Percentiles rank a stretch among this genome's conserved stretches.
Evolutionary conservation across 2,113 vertebrate genomes (phyloP).

Genomic region (Notarius quadriscutis): DNA sequence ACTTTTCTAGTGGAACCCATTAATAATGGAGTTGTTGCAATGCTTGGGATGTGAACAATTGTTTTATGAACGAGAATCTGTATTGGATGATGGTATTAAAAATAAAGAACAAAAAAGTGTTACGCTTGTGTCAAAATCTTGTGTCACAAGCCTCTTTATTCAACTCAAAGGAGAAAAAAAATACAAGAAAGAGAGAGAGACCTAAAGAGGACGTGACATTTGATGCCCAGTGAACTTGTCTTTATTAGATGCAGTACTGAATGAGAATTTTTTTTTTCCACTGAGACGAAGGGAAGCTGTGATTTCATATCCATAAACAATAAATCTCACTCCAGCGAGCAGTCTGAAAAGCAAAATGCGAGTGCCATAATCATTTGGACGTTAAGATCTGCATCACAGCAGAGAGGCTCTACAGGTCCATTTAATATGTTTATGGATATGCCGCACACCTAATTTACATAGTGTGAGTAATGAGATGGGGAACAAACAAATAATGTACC

Average conservation of each 20-base stretch:
- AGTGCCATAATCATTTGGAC: conserved; percentile 42
- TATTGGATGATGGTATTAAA: neutral
- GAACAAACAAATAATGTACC: conserved; percentile 48
- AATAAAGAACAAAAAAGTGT: neutral
- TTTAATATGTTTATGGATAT: conserved; percentile 45
- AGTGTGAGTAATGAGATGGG: conserved; percentile 50
- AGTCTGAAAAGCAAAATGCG: conserved; percentile 41
- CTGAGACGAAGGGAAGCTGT: conserved; percentile 11
- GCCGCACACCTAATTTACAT: conserved; percentile 46
- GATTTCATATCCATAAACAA: conserved; percentile 42
- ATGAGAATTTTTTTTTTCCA: conserved; percentile 27
- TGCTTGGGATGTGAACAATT: neutral
- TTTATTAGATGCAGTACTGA: neutral
- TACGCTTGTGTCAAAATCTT: neutral
- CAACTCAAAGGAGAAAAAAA: neutral
- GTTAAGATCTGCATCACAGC: conserved; percentile 42
- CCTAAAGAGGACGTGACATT: neutral
- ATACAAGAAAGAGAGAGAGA: neutral
- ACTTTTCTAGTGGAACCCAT: neutral
- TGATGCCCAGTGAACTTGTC: conserved; percentile 15
- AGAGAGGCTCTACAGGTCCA: conserved; percentile 41
- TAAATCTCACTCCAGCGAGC: conserved; percentile 39
- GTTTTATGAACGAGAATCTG: neutral
- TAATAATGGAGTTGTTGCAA: neutral
- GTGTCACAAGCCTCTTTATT: neutral